Percentiles rank a stretch among this genome's conserved stretches.
Conservation (phyloP, 1,140 invertebrate species). For the Probaryconus sp. region DNA sequence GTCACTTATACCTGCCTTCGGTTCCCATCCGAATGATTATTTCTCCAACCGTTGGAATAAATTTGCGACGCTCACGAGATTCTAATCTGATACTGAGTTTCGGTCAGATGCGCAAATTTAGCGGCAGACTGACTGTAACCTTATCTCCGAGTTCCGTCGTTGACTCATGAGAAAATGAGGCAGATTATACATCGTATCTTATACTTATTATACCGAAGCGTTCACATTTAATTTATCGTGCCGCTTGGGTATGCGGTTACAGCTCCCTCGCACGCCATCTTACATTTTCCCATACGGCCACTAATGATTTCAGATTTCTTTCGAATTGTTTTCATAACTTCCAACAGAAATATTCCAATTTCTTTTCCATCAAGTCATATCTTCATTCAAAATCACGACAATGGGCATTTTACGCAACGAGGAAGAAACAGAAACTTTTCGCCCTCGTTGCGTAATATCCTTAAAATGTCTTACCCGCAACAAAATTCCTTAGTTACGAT, state of each 20-base stretch:
- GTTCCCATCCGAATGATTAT: conserved; percentile 72
- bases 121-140: conserved; percentile 57
- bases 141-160: conserved; percentile 60
- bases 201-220: conserved; percentile 57
- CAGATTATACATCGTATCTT: conserved; percentile 54
- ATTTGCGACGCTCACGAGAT: conserved; percentile 73
- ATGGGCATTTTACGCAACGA: background rate
- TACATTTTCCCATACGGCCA: conserved; percentile 33
- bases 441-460: too few species aligned
- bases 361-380: too few species aligned
- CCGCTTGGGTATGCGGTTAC: conserved; percentile 52
- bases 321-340: conserved; percentile 22
- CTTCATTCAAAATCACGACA: background rate
- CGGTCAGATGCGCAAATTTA: conserved; percentile 63
- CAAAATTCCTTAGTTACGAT: too few species aligned
- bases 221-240: conserved; percentile 59
- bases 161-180: conserved; percentile 61
- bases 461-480: too few species aligned
- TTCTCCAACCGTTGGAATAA: conserved; percentile 72
- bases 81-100: conserved; percentile 75
- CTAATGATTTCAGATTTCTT: conserved; percentile 54
- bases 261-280: conserved; percentile 62
- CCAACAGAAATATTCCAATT: conserved; percentile 10
- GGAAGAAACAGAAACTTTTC: too few species aligned
- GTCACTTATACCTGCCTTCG: conserved; percentile 67